These are phyloP conservation scores for Micromussa lordhowensis DNA, from an alignment of 92 coral and sea anemone genomes.

Conservation along the genomic window DNA sequence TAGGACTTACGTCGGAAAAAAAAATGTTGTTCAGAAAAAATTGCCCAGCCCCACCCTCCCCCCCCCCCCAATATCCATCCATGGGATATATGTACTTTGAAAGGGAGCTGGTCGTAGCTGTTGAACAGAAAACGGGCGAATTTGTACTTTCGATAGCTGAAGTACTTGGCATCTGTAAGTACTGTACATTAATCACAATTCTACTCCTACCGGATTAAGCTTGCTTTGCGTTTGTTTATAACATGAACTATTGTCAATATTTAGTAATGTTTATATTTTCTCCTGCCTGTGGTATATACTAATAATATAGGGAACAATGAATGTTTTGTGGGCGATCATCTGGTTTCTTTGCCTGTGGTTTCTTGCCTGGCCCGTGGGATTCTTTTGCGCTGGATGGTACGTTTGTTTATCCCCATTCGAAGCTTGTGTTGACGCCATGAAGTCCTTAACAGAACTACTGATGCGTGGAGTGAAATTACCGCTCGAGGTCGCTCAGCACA, in stretches of 20 bases:
- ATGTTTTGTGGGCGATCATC: constrained; percentile 96
- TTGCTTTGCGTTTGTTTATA: neutral
- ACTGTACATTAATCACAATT: neutral
- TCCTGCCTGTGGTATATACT: neutral
- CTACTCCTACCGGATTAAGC: neutral
- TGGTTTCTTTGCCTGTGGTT: constrained; percentile 95
- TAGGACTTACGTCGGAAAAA: too few relatives aligned
- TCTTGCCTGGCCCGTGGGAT: constrained; percentile 96
- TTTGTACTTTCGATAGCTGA: neutral
- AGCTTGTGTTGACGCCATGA: constrained; percentile 93
- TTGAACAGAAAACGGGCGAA: neutral
- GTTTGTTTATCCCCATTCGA: constrained; percentile 97
- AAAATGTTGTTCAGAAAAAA: too few relatives aligned
- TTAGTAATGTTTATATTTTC: neutral
- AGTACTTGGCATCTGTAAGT: neutral
- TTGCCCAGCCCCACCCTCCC: too few relatives aligned
- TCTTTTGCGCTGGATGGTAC: constrained; percentile 99
- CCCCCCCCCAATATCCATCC: too few relatives aligned
- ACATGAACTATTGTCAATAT: neutral
- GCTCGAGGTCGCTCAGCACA: constrained; percentile 95
- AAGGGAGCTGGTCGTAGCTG: neutral
- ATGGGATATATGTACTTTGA: neutral
- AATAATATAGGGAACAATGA: constrained; percentile 66
- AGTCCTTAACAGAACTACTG: constrained; percentile 82
- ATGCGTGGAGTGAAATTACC: constrained; percentile 96